Percentiles rank a stretch among this genome's conserved stretches.
Conservation (phyloP, 2,888 invertebrate genomes). For the Linnaemya tessellans region DNA sequence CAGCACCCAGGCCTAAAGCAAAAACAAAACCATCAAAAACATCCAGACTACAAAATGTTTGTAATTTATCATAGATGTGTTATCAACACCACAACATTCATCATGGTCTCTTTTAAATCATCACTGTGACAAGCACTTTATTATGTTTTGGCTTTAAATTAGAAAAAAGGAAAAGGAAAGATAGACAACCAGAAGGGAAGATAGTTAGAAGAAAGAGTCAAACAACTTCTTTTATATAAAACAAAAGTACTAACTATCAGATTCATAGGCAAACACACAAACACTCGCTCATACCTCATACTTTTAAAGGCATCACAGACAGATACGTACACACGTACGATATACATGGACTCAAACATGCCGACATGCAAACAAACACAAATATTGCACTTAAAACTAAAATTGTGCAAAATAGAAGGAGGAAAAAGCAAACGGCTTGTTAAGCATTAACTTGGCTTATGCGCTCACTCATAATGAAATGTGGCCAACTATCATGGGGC, state of each 20-base stretch:
- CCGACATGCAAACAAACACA: not conserved
- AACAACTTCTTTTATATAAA: constrained; percentile 14
- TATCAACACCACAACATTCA: constrained; percentile 70
- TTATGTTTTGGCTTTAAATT: constrained; percentile 60
- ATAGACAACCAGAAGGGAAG: not conserved
- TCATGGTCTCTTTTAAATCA: constrained; percentile 71
- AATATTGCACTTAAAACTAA: constrained; percentile 7
- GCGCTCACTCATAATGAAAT: not conserved
- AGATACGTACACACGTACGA: not conserved
- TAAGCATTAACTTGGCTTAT: constrained; percentile 19
- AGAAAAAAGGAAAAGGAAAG: not conserved
- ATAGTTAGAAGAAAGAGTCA: not conserved
- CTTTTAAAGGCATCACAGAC: constrained; percentile 12
- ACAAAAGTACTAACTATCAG: not conserved
- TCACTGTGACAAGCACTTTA: constrained; percentile 71
- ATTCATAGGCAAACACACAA: not conserved
- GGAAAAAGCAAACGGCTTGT: constrained; percentile 14
- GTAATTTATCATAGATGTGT: constrained; percentile 68
- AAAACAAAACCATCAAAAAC: not conserved
- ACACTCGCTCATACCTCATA: not conserved
- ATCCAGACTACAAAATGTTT: constrained; percentile 51
- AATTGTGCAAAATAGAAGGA: constrained; percentile 4
- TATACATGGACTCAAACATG: not conserved
- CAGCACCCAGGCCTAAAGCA: not conserved
- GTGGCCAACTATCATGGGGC: constrained; percentile 25